Base-by-base conservation (phyloP, 2,113 vertebrate species). In the Rana temporaria region DNA sequence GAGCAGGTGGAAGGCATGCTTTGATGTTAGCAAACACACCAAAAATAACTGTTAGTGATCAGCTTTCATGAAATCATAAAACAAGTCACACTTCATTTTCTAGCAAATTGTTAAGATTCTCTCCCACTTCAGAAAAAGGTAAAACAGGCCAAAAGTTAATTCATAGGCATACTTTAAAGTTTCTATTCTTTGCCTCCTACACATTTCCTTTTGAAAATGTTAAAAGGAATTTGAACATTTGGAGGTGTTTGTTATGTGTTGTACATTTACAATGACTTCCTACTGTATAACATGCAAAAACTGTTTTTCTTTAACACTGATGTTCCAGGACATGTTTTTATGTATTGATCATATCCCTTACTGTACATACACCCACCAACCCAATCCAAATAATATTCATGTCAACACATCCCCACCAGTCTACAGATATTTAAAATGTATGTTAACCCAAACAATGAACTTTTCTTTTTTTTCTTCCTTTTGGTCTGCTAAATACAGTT, bases 111-210 rank as follows among this genome's bases (percentile, higher is more conserved):
- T 55, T 71, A 6, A 70, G 14, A 70, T 70, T 70, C 68, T 53
- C 68, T 70, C 68, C 68, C 68, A 70, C 68, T 53, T 34, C 24
- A 53, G 14, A 42, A 42, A 70, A 70, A 8, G 42, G 48, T 22
- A 70, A 48, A 53, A 70, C 68, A 55, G 52, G 68, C 68, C 68
- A 71, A 71, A 53, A 55, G 20, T 52, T 8, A 34, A 74, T 74
- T 74, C 53, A 74, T 19, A 38, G 32, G 56, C 55, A n/a, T 59
- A 74, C 19, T 74, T 74, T 60, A 38, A 16, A 26, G 20, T 8
- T 70, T 18, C 34, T 56, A n/a, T 72, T 59, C 53, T 30, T n/a
- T 63, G n/a, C 59, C 73, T 76, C 73, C 73, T 63, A 76, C 57
- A 63, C 57, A 76, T 60, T 76, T 76, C 57, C 73, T 63, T 30